phyloP scores from a whole-genome alignment of 2,888 invertebrate species.

The Melanophora roralis region DNA sequence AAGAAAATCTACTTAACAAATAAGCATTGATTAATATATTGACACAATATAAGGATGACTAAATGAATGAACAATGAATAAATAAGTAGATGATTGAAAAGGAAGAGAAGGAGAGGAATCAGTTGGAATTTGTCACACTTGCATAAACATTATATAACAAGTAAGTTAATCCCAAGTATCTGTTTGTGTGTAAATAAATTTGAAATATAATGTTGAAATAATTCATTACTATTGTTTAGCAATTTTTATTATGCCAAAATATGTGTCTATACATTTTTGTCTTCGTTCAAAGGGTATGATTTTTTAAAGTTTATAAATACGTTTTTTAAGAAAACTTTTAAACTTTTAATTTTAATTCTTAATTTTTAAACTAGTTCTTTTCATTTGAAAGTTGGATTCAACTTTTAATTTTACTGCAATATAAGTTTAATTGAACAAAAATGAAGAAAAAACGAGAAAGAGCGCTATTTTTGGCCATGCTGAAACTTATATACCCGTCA shows the following conservation, averaged over 20 bases:
- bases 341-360: conserved; percentile 2
- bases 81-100: conserved; percentile 49
- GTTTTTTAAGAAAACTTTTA: conserved; percentile 23
- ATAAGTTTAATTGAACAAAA: neutral
- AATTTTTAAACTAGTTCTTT: neutral
- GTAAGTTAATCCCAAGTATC: no score
- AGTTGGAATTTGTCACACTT: conserved; percentile 20
- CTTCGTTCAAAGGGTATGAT: no score
- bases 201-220: conserved; percentile 48
- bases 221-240: no score
- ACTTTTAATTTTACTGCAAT: neutral
- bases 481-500: no score
- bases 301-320: no score
- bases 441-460: neutral
- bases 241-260: no score
- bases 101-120: conserved; percentile 50
- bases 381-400: neutral
- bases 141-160: no score
- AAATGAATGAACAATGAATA: conserved; percentile 51
- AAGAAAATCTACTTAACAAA: conserved; percentile 73
- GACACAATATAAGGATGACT: conserved; percentile 66
- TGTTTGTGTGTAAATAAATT: neutral
- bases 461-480: no score
- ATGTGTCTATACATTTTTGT: no score
- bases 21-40: conserved; percentile 75